Percentiles rank a stretch among this genome's conserved stretches.
Conservation (phyloP, 2,888 invertebrate genomes). For the Eledona agricola region DNA sequence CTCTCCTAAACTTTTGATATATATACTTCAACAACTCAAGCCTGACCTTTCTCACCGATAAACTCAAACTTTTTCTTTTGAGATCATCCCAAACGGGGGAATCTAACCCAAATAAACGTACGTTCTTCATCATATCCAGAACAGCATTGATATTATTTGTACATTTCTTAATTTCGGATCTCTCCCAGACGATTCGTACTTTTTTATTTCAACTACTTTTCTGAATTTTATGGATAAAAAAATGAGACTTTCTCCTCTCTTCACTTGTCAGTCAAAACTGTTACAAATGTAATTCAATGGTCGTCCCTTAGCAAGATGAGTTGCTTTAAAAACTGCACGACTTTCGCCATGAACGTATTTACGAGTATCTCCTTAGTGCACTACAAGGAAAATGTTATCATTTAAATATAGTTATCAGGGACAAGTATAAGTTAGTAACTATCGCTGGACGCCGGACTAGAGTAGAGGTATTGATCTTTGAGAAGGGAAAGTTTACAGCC, state of each 20-base stretch:
- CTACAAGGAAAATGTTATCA: too few relatives aligned
- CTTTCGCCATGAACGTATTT: slow-evolving; percentile 39
- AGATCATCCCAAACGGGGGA: slow-evolving; percentile 45
- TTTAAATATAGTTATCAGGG: too few relatives aligned
- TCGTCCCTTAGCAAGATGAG: too few relatives aligned
- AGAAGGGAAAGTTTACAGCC: slow-evolving; percentile 65
- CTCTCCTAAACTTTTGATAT: slow-evolving; percentile 51
- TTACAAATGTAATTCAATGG: too few relatives aligned
- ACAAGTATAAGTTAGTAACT: slow-evolving; percentile 52
- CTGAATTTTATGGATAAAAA: too few relatives aligned
- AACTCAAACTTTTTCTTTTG: slow-evolving; percentile 48
- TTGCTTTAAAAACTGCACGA: too few relatives aligned
- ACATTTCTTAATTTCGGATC: too few relatives aligned
- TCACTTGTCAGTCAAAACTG: too few relatives aligned
- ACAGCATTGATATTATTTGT: too few relatives aligned
- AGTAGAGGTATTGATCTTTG: slow-evolving; percentile 65
- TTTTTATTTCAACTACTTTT: too few relatives aligned
- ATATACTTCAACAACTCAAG: slow-evolving; percentile 47
- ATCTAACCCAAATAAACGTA: slow-evolving; percentile 51
- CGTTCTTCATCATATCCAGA: slow-evolving; percentile 38
- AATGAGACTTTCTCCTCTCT: too few relatives aligned
- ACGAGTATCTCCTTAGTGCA: slow-evolving; percentile 1
- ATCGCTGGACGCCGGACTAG: slow-evolving; percentile 60
- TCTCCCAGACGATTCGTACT: too few relatives aligned
- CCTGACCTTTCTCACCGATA: slow-evolving; percentile 55